phyloP scores from a whole-genome alignment of 1,140 invertebrate genomes.

The Olivierus martensii region DNA sequence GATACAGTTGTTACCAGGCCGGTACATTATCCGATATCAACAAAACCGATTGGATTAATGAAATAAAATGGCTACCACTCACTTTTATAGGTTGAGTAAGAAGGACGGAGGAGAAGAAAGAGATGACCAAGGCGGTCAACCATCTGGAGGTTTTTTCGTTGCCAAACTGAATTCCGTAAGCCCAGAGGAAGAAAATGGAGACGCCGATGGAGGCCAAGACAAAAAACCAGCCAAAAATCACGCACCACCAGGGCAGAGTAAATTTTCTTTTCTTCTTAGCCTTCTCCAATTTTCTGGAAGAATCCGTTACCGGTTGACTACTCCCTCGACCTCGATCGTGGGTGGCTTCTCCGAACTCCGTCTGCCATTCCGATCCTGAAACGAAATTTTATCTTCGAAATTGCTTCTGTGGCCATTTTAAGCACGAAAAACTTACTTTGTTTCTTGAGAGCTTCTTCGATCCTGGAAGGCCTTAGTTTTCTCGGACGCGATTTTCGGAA shows the following conservation, averaged over 20 bases:
- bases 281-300: too few species aligned
- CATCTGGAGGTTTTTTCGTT: conserved; percentile 32
- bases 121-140: conserved; percentile 33
- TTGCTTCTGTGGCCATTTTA: too few species aligned
- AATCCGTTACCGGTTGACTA: too few species aligned
- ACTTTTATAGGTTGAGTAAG: conserved; percentile 36
- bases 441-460: conserved; percentile 24
- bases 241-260: conserved; percentile 31
- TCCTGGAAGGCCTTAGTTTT: conserved; percentile 28
- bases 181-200: conserved; percentile 27
- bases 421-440: conserved; percentile 20
- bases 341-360: background rate
- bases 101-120: conserved; percentile 33
- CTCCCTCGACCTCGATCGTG: background rate
- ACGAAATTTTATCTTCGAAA: background rate
- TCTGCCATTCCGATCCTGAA: conserved; percentile 5
- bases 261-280: conserved; percentile 9
- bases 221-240: conserved; percentile 30
- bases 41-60: too few species aligned
- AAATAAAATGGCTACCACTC: background rate
- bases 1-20: too few species aligned
- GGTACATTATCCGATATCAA: too few species aligned
- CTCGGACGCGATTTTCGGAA: conserved; percentile 33
- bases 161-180: conserved; percentile 33
- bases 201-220: conserved; percentile 24